A percentile compares a stretch with the other conserved stretches of the same genome.
Evolutionary conservation across 2,888 invertebrate genomes (phyloP).

Genomic region (Polia nebulosa): DNA sequence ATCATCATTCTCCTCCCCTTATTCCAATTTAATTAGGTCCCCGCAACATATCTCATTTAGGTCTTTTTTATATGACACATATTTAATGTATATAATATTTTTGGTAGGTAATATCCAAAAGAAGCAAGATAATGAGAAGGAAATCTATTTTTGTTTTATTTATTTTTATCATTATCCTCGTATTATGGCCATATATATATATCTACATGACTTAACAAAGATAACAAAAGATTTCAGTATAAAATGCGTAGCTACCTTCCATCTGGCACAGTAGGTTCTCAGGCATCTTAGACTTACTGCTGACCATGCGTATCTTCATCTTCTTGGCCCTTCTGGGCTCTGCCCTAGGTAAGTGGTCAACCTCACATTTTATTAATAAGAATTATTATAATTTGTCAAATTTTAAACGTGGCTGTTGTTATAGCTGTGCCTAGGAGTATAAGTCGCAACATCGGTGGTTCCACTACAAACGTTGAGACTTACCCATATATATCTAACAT

Average conservation of each 20-base stretch:
- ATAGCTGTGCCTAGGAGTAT: constrained; percentile 69
- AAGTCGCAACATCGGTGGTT: constrained; percentile 76
- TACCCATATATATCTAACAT: constrained; percentile 79
- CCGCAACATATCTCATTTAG: too few relatives aligned
- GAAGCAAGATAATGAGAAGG: not conserved
- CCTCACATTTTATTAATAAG: not conserved
- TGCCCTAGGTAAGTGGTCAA: not conserved
- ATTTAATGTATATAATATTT: too few relatives aligned
- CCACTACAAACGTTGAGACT: constrained; percentile 67
- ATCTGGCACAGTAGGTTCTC: not conserved
- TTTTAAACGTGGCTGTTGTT: constrained; percentile 17
- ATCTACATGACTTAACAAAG: not conserved
- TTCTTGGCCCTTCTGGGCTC: not conserved
- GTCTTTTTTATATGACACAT: too few relatives aligned
- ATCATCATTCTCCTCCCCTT: too few relatives aligned
- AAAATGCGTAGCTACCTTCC: not conserved
- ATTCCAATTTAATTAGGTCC: too few relatives aligned
- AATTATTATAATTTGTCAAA: not conserved
- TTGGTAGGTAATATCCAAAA: too few relatives aligned
- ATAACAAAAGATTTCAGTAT: not conserved
- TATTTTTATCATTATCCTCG: not conserved
- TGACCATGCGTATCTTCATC: not conserved
- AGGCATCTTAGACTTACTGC: not conserved
- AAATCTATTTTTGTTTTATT: not conserved
- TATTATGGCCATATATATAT: not conserved